Evolutionary conservation across 2,888 invertebrate genomes (phyloP), one percentile per base, ranked within the genome.

Genomic region (Abrostola triplasia): DNA sequence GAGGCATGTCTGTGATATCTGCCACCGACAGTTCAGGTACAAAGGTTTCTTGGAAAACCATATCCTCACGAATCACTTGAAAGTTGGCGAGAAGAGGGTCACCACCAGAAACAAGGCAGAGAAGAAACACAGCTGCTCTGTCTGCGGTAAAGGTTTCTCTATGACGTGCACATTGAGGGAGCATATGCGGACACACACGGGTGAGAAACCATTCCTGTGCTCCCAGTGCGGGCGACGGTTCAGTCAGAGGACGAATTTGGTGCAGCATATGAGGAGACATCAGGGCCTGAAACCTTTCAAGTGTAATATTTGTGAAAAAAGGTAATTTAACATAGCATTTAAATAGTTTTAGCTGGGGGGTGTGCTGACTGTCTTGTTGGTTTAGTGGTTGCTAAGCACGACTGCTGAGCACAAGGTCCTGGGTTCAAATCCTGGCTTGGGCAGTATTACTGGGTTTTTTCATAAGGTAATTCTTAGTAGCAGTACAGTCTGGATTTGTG

Each of bases 161-260:
- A 95, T 96, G 95, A 70, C 94, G 11, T 95, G 96, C 0, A 95
- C 96, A 0, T 80, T 96, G 47, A 95, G 93, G 38, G 96, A 96
- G 70, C 96, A 96, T 76, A 86, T 95, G 77, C 84, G 96, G 82
- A 92, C 87, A 0, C 96, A 96, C 66, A 96, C 95, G 0, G 96
- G 96, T 0, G 96, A 96, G 76, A 95, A 95, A 40, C 96, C 96
- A 0, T 96, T 93, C 65, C 81, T 95, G 0, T 95, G 95, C 70
- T 94, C 95, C 0, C 90, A 95, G 0, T 96, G 96, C 50, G 95
- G 95, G 0, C 92, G 95, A 56, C 95, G 95, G 0, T 96, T 96
- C 61, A 95, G 95, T 52, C 96, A 96, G 81, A 96, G 95, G 77
- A 95, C 95, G 0, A 96, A 96, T 78, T 81, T 96, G 24, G 93